Base-by-base conservation (phyloP, 2,888 invertebrate species). In the Volucella bombylans region DNA sequence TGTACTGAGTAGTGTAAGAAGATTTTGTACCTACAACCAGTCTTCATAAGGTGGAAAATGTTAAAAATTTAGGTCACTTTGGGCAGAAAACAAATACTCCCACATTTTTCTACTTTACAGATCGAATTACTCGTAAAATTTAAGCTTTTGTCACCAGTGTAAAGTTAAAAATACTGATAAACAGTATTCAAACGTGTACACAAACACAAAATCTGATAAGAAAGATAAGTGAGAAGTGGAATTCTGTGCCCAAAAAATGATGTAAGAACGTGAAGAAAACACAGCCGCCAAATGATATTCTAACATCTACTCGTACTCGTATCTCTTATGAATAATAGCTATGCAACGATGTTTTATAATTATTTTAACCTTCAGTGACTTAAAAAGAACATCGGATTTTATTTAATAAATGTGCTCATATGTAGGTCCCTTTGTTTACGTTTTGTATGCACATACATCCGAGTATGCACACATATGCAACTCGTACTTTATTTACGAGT, bases 351-450 rank as follows among this genome's bases (percentile, higher is more conserved):
- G 38, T 62, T 54, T 71, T 67, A 57, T 72, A 76, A 83, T 83
- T 81, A 67, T 59, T 81, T 81, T 41, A 85, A 76, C 85, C 85
- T 81, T 81, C 76, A 72, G 65, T 62, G 71, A 23, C 18, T 59
- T 74, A 71, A 74, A 18, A 38, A 31, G 31, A 6, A 31, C 31
- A 31, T 31, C 31, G 31, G 31, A 31, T 31, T 31, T 31, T 31
- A 31, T 31, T 31, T 31, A 31, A 31, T 31, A 31, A 31, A 31
- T 6, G 6, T 31, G 31, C 4, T 31, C 31, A 31, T 31, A 31
- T 31, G 4, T 31, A 31, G 6, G 31, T 31, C 6, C 31, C 31
- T 31, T 31, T 31, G 31, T 6, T 31, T 31, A 31, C 31, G 31
- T 31, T 6, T 31, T 6, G 6, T 6, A 31, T 31, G 31, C 6